Evolutionary conservation across 2,113 vertebrate species (phyloP), one percentile per base, ranked within the genome.

Genomic region (Odobenus rosmarus): DNA sequence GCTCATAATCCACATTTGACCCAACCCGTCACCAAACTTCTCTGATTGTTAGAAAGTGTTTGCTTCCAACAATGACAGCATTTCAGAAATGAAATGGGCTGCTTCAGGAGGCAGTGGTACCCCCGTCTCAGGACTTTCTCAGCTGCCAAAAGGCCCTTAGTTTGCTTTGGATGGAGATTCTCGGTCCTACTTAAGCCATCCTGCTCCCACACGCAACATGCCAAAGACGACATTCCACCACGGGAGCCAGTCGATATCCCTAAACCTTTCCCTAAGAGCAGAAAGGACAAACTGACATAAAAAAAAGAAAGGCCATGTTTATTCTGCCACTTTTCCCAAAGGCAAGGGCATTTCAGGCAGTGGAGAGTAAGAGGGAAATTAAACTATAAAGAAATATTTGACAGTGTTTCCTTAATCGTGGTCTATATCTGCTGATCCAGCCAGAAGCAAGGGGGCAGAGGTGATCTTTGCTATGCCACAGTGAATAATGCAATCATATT

Each of bases 321-420:
- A 72, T 90, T 96, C 87, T 95, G 74, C 90, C 92, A 95, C 81
- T 98, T 96, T 97, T 96, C 89, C 24, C 36, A 93, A 76, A 96
- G 94, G 89, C 97, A 98, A 99, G 98, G 98, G 79, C 97, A 98
- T 26, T 97, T n/a, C 84, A 98, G 92, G 95, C 96, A 97, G 86
- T 87, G 74, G 90, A 92, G 92, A 97, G 90, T 94, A 90, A 3
- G 82, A 97, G 93, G 83, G 96, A 98, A 98, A 98, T 98, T 95
- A 96, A 98, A 97, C 98, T 97, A 96, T 98, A 98, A 99, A 98
- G 96, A 98, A 98, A 95, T 97, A 98, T 93, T 98, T 98, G 98
- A 99, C 98, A 99, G 96, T 96, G 96, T 98, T 96, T 98, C 97
- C 97, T 98, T 98, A 98, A 96, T 96, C 95, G 49, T 97, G 91